phyloP scores from a whole-genome alignment of 2,888 invertebrate genomes.

The Melanargia galathea region DNA sequence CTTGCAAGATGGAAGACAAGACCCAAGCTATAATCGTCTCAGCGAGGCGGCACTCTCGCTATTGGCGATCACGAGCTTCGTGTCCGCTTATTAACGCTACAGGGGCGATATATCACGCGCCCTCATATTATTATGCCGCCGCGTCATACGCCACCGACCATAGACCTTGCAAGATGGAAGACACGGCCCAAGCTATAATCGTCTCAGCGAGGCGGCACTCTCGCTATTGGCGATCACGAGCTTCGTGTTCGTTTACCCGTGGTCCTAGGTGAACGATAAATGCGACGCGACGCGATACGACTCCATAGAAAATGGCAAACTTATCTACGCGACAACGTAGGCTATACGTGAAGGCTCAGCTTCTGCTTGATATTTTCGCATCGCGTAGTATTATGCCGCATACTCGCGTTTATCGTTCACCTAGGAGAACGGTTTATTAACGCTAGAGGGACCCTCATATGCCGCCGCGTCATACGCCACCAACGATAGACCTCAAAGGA shows the following conservation, averaged over 20 bases:
- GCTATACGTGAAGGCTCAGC: too few relatives aligned
- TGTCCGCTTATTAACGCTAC: constrained; percentile 81
- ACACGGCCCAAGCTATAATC: neutral
- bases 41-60: constrained; percentile 47
- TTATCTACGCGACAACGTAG: too few relatives aligned
- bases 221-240: constrained; percentile 79
- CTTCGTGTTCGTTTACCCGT: constrained; percentile 74
- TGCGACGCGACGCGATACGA: too few relatives aligned
- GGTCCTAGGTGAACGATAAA: too few relatives aligned
- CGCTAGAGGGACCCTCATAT: constrained; percentile 74
- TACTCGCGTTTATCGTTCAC: too few relatives aligned
- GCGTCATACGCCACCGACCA: constrained; percentile 44
- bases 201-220: neutral
- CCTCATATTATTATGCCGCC: constrained; percentile 62
- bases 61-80: constrained; percentile 77
- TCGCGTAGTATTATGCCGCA: too few relatives aligned
- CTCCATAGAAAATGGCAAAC: too few relatives aligned
- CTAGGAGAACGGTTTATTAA: too few relatives aligned
- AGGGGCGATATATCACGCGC: constrained; percentile 78
- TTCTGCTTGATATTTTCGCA: too few relatives aligned
- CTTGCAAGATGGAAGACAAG: neutral
- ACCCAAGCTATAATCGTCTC: neutral
- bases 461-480: constrained; percentile 53
- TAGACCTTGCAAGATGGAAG: neutral
- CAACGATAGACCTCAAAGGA: neutral